Evolutionary conservation across 1,140 invertebrate genomes (phyloP).

Genomic region (Dolichoris vasculosae): DNA sequence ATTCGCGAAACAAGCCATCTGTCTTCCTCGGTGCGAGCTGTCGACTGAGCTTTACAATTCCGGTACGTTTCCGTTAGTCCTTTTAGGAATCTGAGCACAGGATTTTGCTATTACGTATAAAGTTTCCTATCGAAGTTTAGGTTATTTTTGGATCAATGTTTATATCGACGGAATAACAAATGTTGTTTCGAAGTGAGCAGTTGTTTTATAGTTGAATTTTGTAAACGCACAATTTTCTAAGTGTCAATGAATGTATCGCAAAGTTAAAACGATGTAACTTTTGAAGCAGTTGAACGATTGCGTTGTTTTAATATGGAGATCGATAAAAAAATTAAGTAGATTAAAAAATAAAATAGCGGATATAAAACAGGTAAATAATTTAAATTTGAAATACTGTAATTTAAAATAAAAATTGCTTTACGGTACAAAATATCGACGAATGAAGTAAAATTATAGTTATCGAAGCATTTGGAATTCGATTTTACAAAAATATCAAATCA

Average conservation of each 20-base stretch:
- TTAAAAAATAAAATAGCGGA: not conserved
- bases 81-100: not conserved
- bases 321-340: not conserved
- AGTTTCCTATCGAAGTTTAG: not conserved
- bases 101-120: not conserved
- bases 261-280: too few relatives aligned
- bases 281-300: too few relatives aligned
- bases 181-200: not conserved
- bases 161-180: not conserved
- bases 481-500: not conserved
- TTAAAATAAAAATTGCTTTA: not conserved
- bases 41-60: not conserved
- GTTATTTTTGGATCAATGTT: not conserved
- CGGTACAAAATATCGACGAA: not conserved
- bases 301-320: not conserved
- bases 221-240: too few relatives aligned
- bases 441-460: not conserved
- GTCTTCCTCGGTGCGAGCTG: not conserved
- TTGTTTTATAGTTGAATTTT: too few relatives aligned
- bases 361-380: not conserved
- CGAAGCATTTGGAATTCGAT: not conserved
- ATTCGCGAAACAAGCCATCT: constrained; percentile 23
- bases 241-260: too few relatives aligned
- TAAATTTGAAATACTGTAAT: not conserved
- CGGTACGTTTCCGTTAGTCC: not conserved